phyloP scores from a whole-genome alignment of 2,113 vertebrate genomes.

The Phaethornis superciliosus region DNA sequence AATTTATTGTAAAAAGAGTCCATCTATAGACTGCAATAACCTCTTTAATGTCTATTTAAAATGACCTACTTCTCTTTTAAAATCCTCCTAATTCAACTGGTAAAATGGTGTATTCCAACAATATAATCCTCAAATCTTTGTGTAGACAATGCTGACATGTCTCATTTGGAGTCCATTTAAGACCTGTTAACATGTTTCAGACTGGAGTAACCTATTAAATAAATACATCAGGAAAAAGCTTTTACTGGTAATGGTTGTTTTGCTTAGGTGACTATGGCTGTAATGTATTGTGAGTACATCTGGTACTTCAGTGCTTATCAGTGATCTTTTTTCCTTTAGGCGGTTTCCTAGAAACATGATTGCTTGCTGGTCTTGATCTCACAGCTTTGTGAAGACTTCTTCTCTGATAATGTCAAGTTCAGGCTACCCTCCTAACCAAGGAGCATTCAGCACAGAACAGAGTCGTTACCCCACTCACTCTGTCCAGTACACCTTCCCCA shows the following conservation, averaged over 20 bases:
- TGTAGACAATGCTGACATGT: constrained; percentile 49
- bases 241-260: constrained; percentile 71
- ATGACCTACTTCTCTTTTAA: constrained; percentile 35
- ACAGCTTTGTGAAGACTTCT: constrained; percentile 79
- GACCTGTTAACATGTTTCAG: constrained; percentile 50
- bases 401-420: constrained; percentile 94
- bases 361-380: constrained; percentile 80
- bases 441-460: constrained; percentile 95
- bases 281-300: constrained; percentile 70
- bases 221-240: constrained; percentile 68
- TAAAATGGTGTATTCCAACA: not conserved
- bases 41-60: not conserved
- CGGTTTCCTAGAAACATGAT: constrained; percentile 87
- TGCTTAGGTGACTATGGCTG: constrained; percentile 65
- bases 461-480: constrained; percentile 91
- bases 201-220: constrained; percentile 64
- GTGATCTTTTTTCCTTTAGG: constrained; percentile 79
- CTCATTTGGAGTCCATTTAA: constrained; percentile 56
- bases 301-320: constrained; percentile 65
- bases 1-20: not conserved
- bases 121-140: constrained; percentile 53
- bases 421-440: constrained; percentile 95
- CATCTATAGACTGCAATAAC: not conserved
- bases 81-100: not conserved
- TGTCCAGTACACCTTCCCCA: constrained; percentile 92